Evolutionary conservation across 2,888 invertebrate species (phyloP), one percentile per base, ranked within the genome.

Genomic region (Parapristionchus giblindavisi): DNA sequence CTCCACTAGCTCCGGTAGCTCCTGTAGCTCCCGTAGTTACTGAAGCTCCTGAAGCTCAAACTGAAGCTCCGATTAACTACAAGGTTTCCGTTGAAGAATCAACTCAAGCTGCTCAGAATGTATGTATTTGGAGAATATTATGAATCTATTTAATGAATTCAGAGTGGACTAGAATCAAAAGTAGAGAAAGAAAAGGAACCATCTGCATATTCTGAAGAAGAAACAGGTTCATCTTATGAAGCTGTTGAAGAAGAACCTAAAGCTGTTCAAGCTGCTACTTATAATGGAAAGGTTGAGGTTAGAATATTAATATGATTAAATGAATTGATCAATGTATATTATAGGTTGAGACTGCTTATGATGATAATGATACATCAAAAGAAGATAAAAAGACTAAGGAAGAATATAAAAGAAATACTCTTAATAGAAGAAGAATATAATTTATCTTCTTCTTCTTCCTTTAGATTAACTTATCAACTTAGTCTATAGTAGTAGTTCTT

Each of bases 241-340:
- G 65, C 65, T 14, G 65, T 65, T 11, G 65, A 65, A 34, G 65
- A 48, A 65, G 43, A n/a, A 21, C 65, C 43, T 24, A 61, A 61
- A 24, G 38, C 36, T 36, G 61, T 61, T 36, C 36, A 17, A 14
- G 43, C 11, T 14, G 43, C 43, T n/a, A n/a, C n/a, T n/a, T n/a
- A 43, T 36, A 61, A n/a, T n/a, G 32, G 38, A 29, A 21, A 61
- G 61, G 38, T 36, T 36, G n/a, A n/a, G 54, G 27, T 14, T 4
- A 32, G 61, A 38, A 8, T n/a, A n/a, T n/a, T n/a, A n/a, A n/a
- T n/a, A n/a, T n/a, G n/a, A n/a, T n/a, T n/a, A n/a, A n/a, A n/a
- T n/a, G n/a, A n/a, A n/a, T n/a, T n/a, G n/a, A n/a, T n/a, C n/a
- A n/a, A n/a, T n/a, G n/a, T n/a, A n/a, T n/a, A n/a, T n/a, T 54